Evolutionary conservation across 2,888 invertebrate species (phyloP).

Genomic region (Orthonevra nobilis): DNA sequence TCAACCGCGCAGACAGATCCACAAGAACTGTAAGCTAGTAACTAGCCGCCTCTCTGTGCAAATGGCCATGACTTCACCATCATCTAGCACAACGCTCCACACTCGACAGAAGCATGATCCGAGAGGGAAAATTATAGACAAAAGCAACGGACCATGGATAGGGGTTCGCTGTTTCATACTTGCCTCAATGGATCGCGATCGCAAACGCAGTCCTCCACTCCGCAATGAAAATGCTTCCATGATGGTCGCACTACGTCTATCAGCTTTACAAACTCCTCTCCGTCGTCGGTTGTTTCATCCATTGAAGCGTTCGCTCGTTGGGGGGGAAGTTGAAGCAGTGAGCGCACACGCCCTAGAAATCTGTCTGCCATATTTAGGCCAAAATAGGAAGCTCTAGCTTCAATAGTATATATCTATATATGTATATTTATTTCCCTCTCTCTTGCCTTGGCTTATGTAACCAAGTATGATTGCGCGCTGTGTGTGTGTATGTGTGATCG

Average conservation of each 20-base stretch:
- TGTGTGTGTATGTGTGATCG: not conserved
- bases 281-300: constrained; percentile 27
- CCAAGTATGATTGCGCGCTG: not conserved
- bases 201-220: constrained; percentile 42
- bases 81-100: constrained; percentile 11
- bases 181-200: constrained; percentile 16
- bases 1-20: constrained; percentile 9
- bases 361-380: constrained; percentile 52
- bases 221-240: constrained; percentile 40
- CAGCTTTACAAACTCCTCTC: not conserved
- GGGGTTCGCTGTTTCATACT: constrained; percentile 37
- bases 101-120: not conserved
- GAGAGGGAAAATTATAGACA: constrained; percentile 32
- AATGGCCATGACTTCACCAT: constrained; percentile 43
- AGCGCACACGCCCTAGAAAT: not conserved
- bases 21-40: constrained; percentile 36
- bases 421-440: not conserved
- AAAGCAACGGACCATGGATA: constrained; percentile 27
- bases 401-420: not conserved
- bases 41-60: constrained; percentile 15
- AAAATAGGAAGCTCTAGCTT: constrained; percentile 48
- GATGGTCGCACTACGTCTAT: not conserved
- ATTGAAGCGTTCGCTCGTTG: not conserved
- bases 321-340: not conserved
- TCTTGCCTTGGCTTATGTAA: constrained; percentile 32